Evolutionary conservation across 2,888 invertebrate species (phyloP), one percentile per base, ranked within the genome.

Genomic region (Papilio gigon): DNA sequence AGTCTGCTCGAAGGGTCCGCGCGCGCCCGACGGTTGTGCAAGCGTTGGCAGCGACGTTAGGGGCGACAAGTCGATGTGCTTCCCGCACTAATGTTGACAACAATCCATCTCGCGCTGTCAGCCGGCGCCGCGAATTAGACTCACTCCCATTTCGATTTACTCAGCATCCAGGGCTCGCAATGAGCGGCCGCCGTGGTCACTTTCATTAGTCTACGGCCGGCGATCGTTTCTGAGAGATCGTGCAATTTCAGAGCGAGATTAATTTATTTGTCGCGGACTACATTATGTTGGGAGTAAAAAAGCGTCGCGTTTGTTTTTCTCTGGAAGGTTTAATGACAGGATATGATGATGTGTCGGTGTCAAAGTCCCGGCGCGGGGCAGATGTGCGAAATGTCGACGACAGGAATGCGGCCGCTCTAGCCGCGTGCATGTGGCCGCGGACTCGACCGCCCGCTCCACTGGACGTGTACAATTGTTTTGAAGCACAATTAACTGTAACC

Each of bases 131-230:
- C 84, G 88, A 87, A 89, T 90, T 84, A 87, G 84, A 84, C 85
- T 87, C 88, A 86, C 86, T 89, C 87, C 87, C 89, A 88, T 89
- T 91, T 90, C 88, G 88, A 91, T 91, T 90, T 88, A 86, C 83
- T 84, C 80, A 77, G 84, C 80, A 78, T 80, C 81, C 82, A 81
- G 79, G 73, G 76, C 76, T 75, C 74, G 84, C 85, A 85, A 85
- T 86, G 81, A 85, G 80, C 77, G 80, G 74, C 78, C 78, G 63
- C 80, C 78, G 78, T 76, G 79, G 74, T 76, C 71, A 76, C 80
- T 80, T 82, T 78, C 82, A 86, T 88, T 85, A 86, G 80, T 78
- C 76, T 73, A 73, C 73, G 74, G 75, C 73, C 76, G 76, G 70
- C 70, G 72, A 73, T 56, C 78, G 78, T 80, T 77, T 74, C 82